These are phyloP conservation scores for Mesoligia furuncula DNA, from an alignment of 2,888 invertebrate genomes.

Conservation along the genomic window DNA sequence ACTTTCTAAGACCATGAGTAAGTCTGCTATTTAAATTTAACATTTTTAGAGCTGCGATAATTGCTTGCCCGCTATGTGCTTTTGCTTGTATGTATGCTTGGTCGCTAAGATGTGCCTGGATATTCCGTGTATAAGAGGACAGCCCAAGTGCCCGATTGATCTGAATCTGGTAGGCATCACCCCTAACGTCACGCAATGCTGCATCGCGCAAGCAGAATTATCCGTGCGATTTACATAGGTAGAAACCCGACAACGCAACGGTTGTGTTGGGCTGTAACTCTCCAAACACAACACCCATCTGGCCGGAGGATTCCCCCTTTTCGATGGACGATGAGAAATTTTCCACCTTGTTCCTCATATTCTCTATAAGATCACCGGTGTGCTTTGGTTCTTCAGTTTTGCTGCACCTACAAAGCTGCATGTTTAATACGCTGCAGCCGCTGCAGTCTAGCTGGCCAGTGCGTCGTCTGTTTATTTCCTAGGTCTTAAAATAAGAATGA, in stretches of 20 bases:
- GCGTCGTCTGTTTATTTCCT: background rate
- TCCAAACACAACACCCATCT: background rate
- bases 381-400: background rate
- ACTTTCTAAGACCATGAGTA: background rate
- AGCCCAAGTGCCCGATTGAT: background rate
- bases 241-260: background rate
- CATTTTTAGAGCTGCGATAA: background rate
- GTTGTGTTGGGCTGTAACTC: background rate
- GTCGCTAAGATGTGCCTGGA: background rate
- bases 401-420: background rate
- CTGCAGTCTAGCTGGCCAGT: background rate
- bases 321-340: background rate
- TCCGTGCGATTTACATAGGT: background rate
- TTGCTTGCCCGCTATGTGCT: background rate
- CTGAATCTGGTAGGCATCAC: background rate
- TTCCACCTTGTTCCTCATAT: background rate
- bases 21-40: background rate
- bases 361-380: background rate
- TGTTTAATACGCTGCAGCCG: background rate
- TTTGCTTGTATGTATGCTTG: too few relatives aligned
- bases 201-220: background rate
- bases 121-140: background rate
- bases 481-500: constrained; percentile 14
- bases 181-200: background rate
- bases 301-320: background rate